Evolutionary conservation across 2,888 invertebrate genomes (phyloP), one percentile per base, ranked within the genome.

Genomic region (Timandra comae): DNA sequence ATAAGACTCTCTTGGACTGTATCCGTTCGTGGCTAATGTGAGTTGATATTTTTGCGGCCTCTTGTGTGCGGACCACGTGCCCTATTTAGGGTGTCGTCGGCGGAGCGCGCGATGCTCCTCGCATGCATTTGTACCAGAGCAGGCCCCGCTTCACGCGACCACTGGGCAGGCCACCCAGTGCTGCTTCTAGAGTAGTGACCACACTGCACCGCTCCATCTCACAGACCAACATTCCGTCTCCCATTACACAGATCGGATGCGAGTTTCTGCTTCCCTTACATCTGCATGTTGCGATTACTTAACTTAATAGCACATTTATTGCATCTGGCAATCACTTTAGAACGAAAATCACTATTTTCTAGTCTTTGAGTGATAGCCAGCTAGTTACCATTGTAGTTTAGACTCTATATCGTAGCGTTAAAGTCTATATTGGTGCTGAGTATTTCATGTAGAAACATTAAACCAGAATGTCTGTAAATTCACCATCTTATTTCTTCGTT

Each of bases 401-500:
- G 53, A 59, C 71, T 55, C 52, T 76, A 66, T 49, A 11, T 9
- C 40, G 29, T 24, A 21, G 41, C 1, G 12, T 32, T 73, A 78
- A 57, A 66, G 76, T 65, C 50, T 60, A 56, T 40, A 63, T 67
- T 74, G 12, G 47, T 32, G 34, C 32, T 35, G 26, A 19, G 12
- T 22, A 31, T 35, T 47, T 41, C 39, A 35, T 52, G 55, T 56
- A 63, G 72, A 70, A 74, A 72, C 76, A 74, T 77, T 77, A 79
- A 78, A 70, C 63, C 63, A 54, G 68, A 76, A 79, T 70, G 77
- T 79, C 81, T 78, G 80, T 72, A 79, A 79, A 81, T 76, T 78
- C 71, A 70, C 70, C 56, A 70, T 81, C 70, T 76, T 78, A 77
- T 76, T 80, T 78, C 77, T 80, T 80, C 73, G 78, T 79, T 82